Evolutionary conservation across 2,797 vertebrate species (phyloP).

Genomic region (Glossophaga mutica): DNA sequence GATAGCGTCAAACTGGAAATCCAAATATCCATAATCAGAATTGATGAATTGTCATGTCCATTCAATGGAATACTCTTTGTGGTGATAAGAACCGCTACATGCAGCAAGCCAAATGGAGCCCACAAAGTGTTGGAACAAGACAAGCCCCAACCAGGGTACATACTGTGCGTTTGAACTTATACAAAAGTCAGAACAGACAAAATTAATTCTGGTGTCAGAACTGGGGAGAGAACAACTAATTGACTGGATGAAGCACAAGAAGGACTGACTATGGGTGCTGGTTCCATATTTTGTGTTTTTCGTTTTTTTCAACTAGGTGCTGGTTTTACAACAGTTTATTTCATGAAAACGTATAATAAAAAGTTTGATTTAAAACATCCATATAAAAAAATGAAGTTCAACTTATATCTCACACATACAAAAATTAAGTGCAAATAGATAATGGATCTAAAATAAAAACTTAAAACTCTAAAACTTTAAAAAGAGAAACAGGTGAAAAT

Average conservation of each 20-base stretch:
- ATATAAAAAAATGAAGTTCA: neutral
- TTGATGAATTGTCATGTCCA: neutral
- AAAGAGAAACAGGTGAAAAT: too few species aligned
- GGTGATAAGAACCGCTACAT: neutral
- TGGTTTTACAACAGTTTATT: neutral
- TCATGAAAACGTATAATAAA: neutral
- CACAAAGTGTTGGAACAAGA: neutral
- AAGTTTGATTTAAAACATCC: neutral
- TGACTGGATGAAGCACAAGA: neutral
- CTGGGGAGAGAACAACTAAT: neutral
- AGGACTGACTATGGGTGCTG: neutral
- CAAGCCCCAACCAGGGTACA: neutral
- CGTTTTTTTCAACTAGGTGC: neutral
- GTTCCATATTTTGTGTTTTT: neutral
- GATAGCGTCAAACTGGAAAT: neutral
- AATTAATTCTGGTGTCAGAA: neutral
- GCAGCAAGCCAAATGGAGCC: neutral
- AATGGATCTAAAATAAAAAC: too few species aligned
- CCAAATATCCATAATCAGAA: neutral
- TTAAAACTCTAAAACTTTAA: too few species aligned
- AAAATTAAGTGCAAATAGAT: too few species aligned
- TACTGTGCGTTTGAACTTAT: neutral
- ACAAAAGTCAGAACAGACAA: neutral
- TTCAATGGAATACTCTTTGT: neutral
- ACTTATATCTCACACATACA: neutral